A percentile compares a stretch with the other conserved stretches of the same genome.
Conservation (phyloP, 2,888 invertebrate genomes). For the Galerucella nymphaeae region DNA sequence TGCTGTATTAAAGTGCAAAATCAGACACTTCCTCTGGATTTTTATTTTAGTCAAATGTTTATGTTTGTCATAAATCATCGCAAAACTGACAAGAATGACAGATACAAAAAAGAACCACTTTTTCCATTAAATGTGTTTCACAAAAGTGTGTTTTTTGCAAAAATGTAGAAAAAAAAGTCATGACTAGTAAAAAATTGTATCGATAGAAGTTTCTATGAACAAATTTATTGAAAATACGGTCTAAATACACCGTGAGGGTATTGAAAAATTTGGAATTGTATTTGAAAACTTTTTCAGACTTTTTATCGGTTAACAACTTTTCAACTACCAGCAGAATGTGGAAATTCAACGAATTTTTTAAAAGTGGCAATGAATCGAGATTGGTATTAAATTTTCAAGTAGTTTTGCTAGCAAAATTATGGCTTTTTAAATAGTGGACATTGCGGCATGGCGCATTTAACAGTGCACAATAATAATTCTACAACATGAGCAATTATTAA, state of each 20-base stretch:
- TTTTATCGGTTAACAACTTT: slow-evolving; percentile 2
- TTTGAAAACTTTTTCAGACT: slow-evolving; percentile 6
- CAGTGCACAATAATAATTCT: slow-evolving; percentile 63
- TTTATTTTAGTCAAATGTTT: too few species aligned
- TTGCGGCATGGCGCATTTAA: slow-evolving; percentile 62
- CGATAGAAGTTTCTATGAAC: not conserved
- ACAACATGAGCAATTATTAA: slow-evolving; percentile 64
- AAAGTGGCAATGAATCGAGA: slow-evolving; percentile 7
- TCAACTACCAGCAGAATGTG: not conserved
- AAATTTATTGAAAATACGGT: not conserved
- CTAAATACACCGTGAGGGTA: not conserved
- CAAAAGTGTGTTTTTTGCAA: too few species aligned
- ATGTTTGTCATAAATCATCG: too few species aligned
- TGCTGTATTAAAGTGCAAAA: too few species aligned
- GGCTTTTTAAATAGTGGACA: slow-evolving; percentile 57
- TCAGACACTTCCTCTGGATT: too few species aligned
- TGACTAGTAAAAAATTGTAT: not conserved
- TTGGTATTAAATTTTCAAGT: slow-evolving; percentile 15
- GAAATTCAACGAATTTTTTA: not conserved
- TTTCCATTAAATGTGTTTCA: too few species aligned
- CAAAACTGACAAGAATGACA: too few species aligned
- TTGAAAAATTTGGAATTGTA: not conserved
- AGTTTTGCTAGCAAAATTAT: slow-evolving; percentile 28
- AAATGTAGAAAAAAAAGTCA: too few species aligned
- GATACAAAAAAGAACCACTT: too few species aligned